phyloP scores from a whole-genome alignment of 2,888 invertebrate genomes.

The Ormyrus rosae region DNA sequence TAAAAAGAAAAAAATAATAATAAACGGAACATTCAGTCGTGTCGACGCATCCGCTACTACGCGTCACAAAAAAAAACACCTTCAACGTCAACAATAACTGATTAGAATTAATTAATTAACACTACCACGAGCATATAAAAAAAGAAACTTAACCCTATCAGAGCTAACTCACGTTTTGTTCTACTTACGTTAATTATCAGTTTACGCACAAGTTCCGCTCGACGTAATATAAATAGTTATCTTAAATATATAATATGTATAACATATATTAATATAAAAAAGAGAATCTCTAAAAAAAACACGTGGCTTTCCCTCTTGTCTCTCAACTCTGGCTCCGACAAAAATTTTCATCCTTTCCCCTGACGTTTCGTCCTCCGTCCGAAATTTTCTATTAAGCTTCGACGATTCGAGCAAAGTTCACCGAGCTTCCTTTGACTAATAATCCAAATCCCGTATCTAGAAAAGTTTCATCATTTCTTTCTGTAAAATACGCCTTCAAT shows the following conservation, averaged over 20 bases:
- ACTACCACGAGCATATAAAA: constrained; percentile 61
- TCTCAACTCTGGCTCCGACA: constrained; percentile 58
- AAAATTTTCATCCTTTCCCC: constrained; percentile 37
- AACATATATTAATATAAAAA: constrained; percentile 64
- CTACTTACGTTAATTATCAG: constrained; percentile 48
- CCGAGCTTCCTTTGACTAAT: constrained; percentile 26
- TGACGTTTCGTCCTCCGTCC: constrained; percentile 1
- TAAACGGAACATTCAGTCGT: constrained; percentile 69
- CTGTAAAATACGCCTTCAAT: constrained; percentile 74
- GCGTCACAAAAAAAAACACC: constrained; percentile 61
- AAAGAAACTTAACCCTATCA: constrained; percentile 64
- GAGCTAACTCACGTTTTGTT: constrained; percentile 58
- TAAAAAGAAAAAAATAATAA: constrained; percentile 51
- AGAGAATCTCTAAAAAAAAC: constrained; percentile 68
- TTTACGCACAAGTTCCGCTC: constrained; percentile 59
- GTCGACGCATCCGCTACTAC: constrained; percentile 60
- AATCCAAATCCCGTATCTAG: constrained; percentile 19
- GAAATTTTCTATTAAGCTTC: constrained; percentile 57
- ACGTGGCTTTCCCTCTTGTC: constrained; percentile 63
- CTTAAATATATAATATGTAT: constrained; percentile 61
- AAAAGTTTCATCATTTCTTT: constrained; percentile 44
- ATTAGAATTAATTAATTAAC: constrained; percentile 63
- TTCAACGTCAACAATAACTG: constrained; percentile 69
- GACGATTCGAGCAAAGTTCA: constrained; percentile 62
- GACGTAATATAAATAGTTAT: constrained; percentile 65